Evolutionary conservation across 2,113 vertebrate genomes (phyloP), one percentile per base, ranked within the genome.

Genomic region (Campylorhamphus procurvoides): DNA sequence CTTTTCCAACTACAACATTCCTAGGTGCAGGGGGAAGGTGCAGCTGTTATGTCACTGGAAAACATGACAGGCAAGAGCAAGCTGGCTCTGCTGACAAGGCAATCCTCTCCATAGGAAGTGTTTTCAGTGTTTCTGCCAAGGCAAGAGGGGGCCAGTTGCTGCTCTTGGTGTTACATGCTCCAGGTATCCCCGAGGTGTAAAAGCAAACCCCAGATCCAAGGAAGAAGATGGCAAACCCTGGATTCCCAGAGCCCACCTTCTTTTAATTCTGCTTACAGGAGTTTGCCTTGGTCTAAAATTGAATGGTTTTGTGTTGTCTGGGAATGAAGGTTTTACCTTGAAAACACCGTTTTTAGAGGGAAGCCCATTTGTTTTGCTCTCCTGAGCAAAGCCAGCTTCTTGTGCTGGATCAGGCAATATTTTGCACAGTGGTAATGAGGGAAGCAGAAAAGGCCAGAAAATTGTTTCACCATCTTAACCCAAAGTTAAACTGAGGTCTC

Each of bases 401-500:
- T 2, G 1, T 67, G 31, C 60, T 90, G 78, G 58, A 84, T 37
- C n/a, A 52, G 71, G 81, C 22, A 9, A 18, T 76, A 42, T 69
- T 95, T 90, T 82, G 62, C 71, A 50, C 42, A 33, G 35, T 40
- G 50, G 25, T 68, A 90, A 93, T 14, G 29, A 96, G 64, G 18
- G 58, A 94, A 87, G 42, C 74, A 95, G 82, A 84, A 87, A 93
- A 89, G 33, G 18, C 66, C 10, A 4, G 62, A 75, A 47, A n/a
- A 69, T 62, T 85, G 49, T 67, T 94, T 89, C 15, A 2, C 59
- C 40, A 58, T 87, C 42, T 93, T 84, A 88, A 84, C 71, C 60
- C 71, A 74, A 91, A 95, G 78, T 62, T 95, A 87, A 89, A 50
- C 20, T 85, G 87, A 91, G 74, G 46, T 87, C 71, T 95, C 23